Evolutionary conservation across 2,797 vertebrate genomes (phyloP).

Genomic region (Parotocinclus haroldoi): DNA sequence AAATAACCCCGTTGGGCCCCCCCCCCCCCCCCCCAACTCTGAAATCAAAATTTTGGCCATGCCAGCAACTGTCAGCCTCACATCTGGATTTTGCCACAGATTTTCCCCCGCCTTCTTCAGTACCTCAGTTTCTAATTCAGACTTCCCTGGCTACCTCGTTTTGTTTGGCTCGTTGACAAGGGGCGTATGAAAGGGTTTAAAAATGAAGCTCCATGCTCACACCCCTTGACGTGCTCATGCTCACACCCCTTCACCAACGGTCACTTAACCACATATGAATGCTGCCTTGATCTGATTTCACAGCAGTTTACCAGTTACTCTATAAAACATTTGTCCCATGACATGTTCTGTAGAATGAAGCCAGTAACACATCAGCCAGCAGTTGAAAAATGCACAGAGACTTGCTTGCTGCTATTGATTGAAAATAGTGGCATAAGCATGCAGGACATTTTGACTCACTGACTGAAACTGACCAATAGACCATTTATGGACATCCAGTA

Average conservation of each 20-base stretch:
- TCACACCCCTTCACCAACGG: slow-evolving; percentile 40
- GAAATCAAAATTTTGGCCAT: slow-evolving; percentile 68
- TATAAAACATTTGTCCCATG: slow-evolving; percentile 13
- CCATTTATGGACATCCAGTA: no score
- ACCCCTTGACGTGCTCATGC: slow-evolving; percentile 28
- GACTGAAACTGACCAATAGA: neutral
- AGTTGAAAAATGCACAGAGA: slow-evolving; percentile 1
- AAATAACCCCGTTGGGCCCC: no score
- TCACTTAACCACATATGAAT: slow-evolving; percentile 39
- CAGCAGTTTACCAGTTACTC: neutral
- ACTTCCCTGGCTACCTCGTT: slow-evolving; percentile 33
- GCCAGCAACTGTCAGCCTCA: slow-evolving; percentile 56
- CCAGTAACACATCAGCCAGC: neutral
- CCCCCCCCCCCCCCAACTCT: neutral
- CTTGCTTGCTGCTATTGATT: neutral
- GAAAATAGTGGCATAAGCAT: neutral
- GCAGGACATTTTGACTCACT: neutral
- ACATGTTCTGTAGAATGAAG: neutral
- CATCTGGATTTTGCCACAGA: slow-evolving; percentile 64
- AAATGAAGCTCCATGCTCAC: slow-evolving; percentile 30
- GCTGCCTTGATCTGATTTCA: slow-evolving; percentile 16
- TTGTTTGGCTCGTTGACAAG: slow-evolving; percentile 44
- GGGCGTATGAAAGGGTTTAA: slow-evolving; percentile 28
- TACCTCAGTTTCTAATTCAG: slow-evolving; percentile 46
- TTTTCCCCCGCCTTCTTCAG: slow-evolving; percentile 16